Evolutionary conservation across 2,797 vertebrate genomes (phyloP), one percentile per base, ranked within the genome.

Genomic region (Chromobotia macracanthus): DNA sequence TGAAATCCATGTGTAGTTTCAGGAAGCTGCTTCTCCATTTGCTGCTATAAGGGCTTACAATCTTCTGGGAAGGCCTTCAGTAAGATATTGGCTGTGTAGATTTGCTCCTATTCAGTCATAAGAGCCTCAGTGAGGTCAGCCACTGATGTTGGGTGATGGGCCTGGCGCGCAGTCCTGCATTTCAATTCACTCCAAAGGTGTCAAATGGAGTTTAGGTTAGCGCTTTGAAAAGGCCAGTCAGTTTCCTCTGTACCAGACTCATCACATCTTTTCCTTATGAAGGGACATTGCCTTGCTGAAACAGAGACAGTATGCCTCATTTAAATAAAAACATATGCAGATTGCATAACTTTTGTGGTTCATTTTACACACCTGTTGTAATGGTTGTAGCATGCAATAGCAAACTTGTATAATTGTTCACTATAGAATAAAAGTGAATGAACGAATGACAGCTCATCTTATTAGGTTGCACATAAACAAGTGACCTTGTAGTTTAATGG

Each of bases 401-500:
- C 38, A 41, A 9, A 28, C 28, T 28, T 1, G 9, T 10, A 0
- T 41, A 41, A 9, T 9, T 41, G 9, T 38, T 2, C 2, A 31
- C 31, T n/a, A 28, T 28, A 28, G 28, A 28, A 28, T 60, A 1
- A 51, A 65, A 46, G 25, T 51, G 21, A 72, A 35, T 25, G 21
- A 80, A 15, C 6, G 60, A 35, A 55, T 9, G 12, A 69, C 31
- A 69, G 70, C 72, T 65, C 21, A 79, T 77, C 12, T 82, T 55
- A 70, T 76, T 79, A 66, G 38, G 48, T 79, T 83, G 80, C 60
- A 75, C 69, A 65, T 79, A 84, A 79, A 73, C 58, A 53, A 77
- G 19, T 78, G 80, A 85, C 82, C 86, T 86, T 86, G 83, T 83
- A 48, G 46, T 87, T 85, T 82, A 77, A 84, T 58, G 66, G 73